phyloP scores from a whole-genome alignment of 2,113 vertebrate genomes.

The Chionodraco myersi region DNA sequence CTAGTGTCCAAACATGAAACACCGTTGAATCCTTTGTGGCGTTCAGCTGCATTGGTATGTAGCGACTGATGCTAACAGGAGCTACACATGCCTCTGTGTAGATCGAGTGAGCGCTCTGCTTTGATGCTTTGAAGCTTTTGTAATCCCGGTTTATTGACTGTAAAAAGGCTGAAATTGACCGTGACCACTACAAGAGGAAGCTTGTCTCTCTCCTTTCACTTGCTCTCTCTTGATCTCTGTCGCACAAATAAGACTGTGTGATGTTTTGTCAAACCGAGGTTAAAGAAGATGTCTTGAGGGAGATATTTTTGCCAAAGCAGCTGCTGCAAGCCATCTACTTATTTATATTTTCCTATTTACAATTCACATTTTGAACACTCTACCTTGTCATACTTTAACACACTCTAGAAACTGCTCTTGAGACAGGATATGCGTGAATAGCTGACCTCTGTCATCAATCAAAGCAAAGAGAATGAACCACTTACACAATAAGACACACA shows the following conservation, averaged over 20 bases:
- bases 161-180: constrained; percentile 36
- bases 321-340: not conserved
- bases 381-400: not conserved
- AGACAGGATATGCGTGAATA: constrained; percentile 70
- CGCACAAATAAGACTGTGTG: not conserved
- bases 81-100: constrained; percentile 6
- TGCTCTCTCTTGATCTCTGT: constrained; percentile 12
- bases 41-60: constrained; percentile 3
- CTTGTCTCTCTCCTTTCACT: constrained; percentile 37
- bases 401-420: constrained; percentile 17
- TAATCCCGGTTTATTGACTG: constrained; percentile 9
- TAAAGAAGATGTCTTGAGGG: not conserved
- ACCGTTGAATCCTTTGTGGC: not conserved
- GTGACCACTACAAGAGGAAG: constrained; percentile 38
- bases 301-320: constrained; percentile 1
- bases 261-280: not conserved
- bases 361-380: not conserved
- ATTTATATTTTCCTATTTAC: not conserved
- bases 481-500: constrained; percentile 53
- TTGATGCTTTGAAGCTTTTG: constrained; percentile 43
- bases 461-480: constrained; percentile 67
- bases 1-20: not conserved
- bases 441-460: constrained; percentile 67
- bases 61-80: constrained; percentile 18
- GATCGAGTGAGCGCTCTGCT: constrained; percentile 46